Evolutionary conservation across 2,797 vertebrate genomes (phyloP).

Genomic region (Protonibea diacanthus): DNA sequence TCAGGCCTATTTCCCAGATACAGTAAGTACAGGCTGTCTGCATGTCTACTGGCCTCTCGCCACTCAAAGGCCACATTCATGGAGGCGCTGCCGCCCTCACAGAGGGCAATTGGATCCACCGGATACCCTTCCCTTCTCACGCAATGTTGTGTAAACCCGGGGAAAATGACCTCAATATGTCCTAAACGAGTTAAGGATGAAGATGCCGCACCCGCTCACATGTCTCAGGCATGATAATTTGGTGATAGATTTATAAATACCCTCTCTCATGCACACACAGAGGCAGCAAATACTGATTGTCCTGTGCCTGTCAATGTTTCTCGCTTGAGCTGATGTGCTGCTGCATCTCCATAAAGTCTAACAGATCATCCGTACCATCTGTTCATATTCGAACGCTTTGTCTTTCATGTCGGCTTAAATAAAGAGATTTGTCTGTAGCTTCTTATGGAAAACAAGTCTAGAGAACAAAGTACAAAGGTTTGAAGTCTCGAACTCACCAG

Average conservation of each 20-base stretch:
- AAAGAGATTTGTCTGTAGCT: conserved; percentile 2
- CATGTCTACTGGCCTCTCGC: conserved; percentile 80
- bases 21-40: conserved; percentile 83
- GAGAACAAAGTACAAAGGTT: neutral
- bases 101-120: conserved; percentile 84
- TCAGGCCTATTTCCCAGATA: conserved; percentile 83
- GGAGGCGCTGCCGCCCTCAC: conserved; percentile 76
- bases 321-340: conserved; percentile 28
- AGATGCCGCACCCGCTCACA: conserved; percentile 75
- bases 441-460: conserved; percentile 11
- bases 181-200: conserved; percentile 80
- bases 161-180: conserved; percentile 83
- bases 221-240: conserved; percentile 75
- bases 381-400: conserved; percentile 39
- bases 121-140: conserved; percentile 83
- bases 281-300: conserved; percentile 39
- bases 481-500: neutral
- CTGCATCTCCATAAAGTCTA: conserved; percentile 20
- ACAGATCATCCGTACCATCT: conserved; percentile 56
- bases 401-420: conserved; percentile 26
- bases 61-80: conserved; percentile 88
- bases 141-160: conserved; percentile 83
- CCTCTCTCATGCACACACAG: conserved; percentile 39
- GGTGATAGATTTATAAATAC: conserved; percentile 66
- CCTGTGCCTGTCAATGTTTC: conserved; percentile 29